phyloP scores from a whole-genome alignment of 2,113 vertebrate species.

The Arvicanthis niloticus region DNA sequence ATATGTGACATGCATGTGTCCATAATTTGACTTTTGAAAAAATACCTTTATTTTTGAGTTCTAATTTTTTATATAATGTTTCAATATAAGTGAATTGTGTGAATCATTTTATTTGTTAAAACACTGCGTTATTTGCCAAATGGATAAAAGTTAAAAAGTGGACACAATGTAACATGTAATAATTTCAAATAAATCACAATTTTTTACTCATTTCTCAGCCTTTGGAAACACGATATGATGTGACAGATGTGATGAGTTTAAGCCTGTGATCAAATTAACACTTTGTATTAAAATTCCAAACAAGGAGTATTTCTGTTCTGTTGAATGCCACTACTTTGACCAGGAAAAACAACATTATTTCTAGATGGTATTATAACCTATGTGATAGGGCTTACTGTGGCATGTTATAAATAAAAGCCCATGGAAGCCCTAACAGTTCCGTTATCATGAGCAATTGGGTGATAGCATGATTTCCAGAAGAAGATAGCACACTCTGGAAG shows the following conservation, averaged over 20 bases:
- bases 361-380: not conserved
- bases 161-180: not conserved
- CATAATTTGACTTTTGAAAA: not conserved
- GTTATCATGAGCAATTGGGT: not conserved
- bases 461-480: not conserved
- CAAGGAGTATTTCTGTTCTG: not conserved
- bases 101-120: too few relatives aligned
- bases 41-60: not conserved
- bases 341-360: not conserved
- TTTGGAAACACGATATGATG: not conserved
- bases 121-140: not conserved
- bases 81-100: not conserved
- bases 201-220: not conserved
- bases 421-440: not conserved
- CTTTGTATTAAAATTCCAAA: not conserved
- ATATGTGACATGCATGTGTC: not conserved
- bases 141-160: not conserved
- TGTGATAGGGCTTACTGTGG: not conserved
- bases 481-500: not conserved
- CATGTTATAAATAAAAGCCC: not conserved
- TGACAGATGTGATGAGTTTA: not conserved
- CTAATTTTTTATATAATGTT: not conserved
- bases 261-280: conserved; percentile 10
- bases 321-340: not conserved
- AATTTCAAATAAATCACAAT: not conserved